These are phyloP conservation scores for Apostichopus californicus DNA, from an alignment of 35 echinoderm and acorn worm species.

Conservation along the genomic window DNA sequence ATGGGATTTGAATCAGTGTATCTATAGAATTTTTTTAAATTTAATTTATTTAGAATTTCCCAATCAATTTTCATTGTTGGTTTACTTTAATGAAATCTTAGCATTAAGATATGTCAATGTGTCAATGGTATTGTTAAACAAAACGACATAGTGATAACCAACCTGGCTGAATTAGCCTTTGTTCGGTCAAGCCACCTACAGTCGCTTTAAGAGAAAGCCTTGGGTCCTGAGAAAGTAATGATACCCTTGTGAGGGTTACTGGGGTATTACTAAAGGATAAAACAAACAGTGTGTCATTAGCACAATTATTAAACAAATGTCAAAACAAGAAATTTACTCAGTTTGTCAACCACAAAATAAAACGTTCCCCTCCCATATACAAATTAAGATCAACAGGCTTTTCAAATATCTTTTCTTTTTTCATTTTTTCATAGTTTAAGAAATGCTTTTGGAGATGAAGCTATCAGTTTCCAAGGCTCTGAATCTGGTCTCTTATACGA, in stretches of 20 bases:
- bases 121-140: background rate
- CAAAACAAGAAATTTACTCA: background rate
- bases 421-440: background rate
- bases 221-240: background rate
- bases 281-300: background rate
- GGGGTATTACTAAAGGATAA: background rate
- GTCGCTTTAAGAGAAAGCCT: background rate
- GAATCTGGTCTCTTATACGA: too few species aligned
- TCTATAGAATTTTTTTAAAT: too few species aligned
- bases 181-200: background rate
- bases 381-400: background rate
- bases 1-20: too few species aligned
- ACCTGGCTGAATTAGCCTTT: background rate
- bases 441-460: background rate
- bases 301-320: background rate
- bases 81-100: too few species aligned
- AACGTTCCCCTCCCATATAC: background rate
- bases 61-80: too few species aligned
- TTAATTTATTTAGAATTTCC: too few species aligned
- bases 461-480: too few species aligned
- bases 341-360: background rate
- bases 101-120: too few species aligned
- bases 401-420: background rate
- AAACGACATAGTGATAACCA: background rate
- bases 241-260: background rate